These are phyloP conservation scores for Danio tinwini DNA, from an alignment of 2,797 vertebrate species.

Conservation along the genomic window DNA sequence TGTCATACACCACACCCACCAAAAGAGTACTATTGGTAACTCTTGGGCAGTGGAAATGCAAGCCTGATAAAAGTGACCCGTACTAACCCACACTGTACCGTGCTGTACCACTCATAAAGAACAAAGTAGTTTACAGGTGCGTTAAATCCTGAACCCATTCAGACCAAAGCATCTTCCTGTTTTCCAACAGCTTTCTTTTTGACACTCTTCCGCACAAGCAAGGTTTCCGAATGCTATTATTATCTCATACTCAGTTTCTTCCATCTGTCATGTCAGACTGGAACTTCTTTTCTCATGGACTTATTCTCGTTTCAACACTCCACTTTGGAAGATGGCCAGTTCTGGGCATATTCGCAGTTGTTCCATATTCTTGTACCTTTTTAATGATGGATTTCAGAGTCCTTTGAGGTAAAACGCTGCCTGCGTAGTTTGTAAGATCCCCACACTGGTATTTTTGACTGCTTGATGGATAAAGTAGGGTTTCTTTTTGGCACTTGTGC, in stretches of 20 bases:
- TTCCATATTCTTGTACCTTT: not conserved
- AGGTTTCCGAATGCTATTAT: constrained; percentile 15
- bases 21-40: no score
- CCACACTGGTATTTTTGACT: constrained; percentile 5
- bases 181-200: not conserved
- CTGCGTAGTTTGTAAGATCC: not conserved
- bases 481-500: not conserved
- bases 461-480: not conserved
- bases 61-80: no score
- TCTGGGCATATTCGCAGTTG: not conserved
- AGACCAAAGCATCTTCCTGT: not conserved
- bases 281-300: constrained; percentile 2
- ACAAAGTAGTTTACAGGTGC: not conserved
- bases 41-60: no score
- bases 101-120: no score
- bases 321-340: constrained; percentile 5
- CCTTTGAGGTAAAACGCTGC: not conserved
- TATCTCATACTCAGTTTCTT: constrained; percentile 5
- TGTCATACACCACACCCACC: no score
- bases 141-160: not conserved
- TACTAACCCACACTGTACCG: no score
- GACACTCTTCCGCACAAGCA: not conserved
- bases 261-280: constrained; percentile 1
- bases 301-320: not conserved
- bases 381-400: not conserved